Percentiles rank a stretch among this genome's conserved stretches.
Conservation (phyloP, 2,888 invertebrate species). For the Harmothoe impar region DNA sequence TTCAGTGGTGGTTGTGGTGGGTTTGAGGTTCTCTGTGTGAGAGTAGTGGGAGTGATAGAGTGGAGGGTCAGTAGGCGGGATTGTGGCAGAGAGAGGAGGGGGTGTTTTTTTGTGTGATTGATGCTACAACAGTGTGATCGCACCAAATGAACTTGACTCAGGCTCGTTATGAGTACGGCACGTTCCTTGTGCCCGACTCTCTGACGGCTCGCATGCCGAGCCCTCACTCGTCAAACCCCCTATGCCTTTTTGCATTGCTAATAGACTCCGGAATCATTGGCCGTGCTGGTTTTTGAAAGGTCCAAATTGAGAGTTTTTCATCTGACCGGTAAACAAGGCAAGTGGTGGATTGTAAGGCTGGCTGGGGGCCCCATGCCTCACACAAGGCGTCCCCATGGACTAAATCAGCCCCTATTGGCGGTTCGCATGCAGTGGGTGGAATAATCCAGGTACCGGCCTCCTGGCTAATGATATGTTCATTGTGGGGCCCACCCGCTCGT, state of each 20-base stretch:
- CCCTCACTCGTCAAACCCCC: not conserved
- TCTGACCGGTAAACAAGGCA: slow-evolving; percentile 27
- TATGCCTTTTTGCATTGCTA: slow-evolving; percentile 50
- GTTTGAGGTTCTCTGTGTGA: not conserved
- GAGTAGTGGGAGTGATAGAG: not conserved
- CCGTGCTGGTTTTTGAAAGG: slow-evolving; percentile 42
- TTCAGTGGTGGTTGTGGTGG: not conserved
- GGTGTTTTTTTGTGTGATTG: slow-evolving; percentile 25
- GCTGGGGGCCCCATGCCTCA: not conserved
- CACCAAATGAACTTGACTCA: slow-evolving; percentile 53
- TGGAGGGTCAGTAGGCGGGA: not conserved
- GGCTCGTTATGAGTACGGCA: slow-evolving; percentile 40
- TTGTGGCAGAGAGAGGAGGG: not conserved
- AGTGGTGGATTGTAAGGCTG: slow-evolving; percentile 26
- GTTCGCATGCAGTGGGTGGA: not conserved
- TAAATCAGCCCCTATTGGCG: slow-evolving; percentile 43
- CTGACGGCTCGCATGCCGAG: slow-evolving; percentile 33
- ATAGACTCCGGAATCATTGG: slow-evolving; percentile 31
- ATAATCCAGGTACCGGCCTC: not conserved
- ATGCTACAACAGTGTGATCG: slow-evolving; percentile 21
- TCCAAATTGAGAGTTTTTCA: slow-evolving; percentile 55
- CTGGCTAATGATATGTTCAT: slow-evolving; percentile 46
- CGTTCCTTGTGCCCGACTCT: not conserved
- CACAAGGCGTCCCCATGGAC: not conserved
- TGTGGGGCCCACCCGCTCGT: not conserved